Base-by-base conservation (phyloP, 2,113 vertebrate species). In the Neotoma lepida region DNA sequence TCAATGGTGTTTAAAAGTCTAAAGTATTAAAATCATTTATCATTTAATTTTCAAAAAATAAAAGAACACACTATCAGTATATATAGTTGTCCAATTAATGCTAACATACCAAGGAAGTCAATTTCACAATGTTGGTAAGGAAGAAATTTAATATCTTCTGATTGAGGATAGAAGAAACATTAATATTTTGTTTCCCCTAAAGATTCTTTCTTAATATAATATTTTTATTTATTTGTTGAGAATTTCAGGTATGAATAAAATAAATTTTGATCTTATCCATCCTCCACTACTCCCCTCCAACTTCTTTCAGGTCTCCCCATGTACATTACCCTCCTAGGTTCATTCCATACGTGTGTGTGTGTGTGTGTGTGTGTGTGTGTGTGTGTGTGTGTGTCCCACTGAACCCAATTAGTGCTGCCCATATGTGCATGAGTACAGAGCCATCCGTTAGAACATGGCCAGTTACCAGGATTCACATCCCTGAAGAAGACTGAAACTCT, bases 41-140 rank as follows among this genome's bases (percentile, higher is more conserved):
- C 30, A 78, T 66, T 81, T 94, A 41, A 70, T 95, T 92, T 94
- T 89, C 2, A 86, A 95, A 51, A 96, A 94, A 61, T 84, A 90
- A 89, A 93, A 46, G 49, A 68, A 80, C 84, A 66, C 1, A 85
- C 70, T 93, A 39, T 80, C 30, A 63, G 9, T 44, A n/a, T n/a
- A n/a, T n/a, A n/a, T n/a, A 93, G 39, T 33, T 58, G 20, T 94
- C 92, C 18, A 46, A 77, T 80, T 80, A 84, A 92, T 90, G 64
- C 54, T 76, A 49, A 88, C 15, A 95, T 10, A 10, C 61, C 33
- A 61, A 35, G 54, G 33, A 91, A 26, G 35, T 70, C 66, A 88
- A 63, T 93, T 66, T 90, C 12, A 85, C 33, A 94, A 74, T 85
- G 20, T 20, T 56, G 9, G 35, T 73, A 44, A 96, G 22, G 35